Evolutionary conservation across 1,140 invertebrate genomes (phyloP).

Genomic region (Leucophenga varia): DNA sequence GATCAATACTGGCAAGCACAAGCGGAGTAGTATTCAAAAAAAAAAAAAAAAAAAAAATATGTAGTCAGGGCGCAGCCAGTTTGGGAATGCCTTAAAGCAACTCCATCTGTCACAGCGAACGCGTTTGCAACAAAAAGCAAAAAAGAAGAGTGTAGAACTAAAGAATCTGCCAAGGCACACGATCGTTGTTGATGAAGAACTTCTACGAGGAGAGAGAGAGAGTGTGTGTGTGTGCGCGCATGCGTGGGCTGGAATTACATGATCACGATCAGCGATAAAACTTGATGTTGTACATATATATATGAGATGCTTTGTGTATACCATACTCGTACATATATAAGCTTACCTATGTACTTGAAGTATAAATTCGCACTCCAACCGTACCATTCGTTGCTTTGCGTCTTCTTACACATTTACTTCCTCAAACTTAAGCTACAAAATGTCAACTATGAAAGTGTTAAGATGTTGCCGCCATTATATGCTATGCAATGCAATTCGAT

Average conservation of each 20-base stretch:
- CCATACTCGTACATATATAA: too few relatives aligned
- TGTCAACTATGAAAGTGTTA: constrained; percentile 17
- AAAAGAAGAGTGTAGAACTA: too few relatives aligned
- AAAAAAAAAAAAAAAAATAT: constrained; percentile 4
- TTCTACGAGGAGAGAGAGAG: constrained; percentile 5
- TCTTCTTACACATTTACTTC: too few relatives aligned
- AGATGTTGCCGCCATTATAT: too few relatives aligned
- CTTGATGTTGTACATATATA: constrained; percentile 53
- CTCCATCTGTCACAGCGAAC: constrained; percentile 46
- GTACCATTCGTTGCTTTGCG: too few relatives aligned
- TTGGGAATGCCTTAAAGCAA: constrained; percentile 41
- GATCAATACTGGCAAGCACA: too few relatives aligned
- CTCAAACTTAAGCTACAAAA: constrained; percentile 27
- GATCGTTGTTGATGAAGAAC: too few relatives aligned
- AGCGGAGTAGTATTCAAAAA: constrained; percentile 8
- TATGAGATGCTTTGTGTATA: too few relatives aligned
- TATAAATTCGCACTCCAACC: not conserved
- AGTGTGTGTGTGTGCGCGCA: constrained; percentile 44
- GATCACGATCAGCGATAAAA: constrained; percentile 56
- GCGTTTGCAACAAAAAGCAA: constrained; percentile 4
- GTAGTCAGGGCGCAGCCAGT: constrained; percentile 21
- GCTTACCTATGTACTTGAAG: constrained; percentile 27
- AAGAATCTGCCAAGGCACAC: too few relatives aligned
- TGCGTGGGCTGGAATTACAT: constrained; percentile 56
- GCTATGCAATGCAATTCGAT: too few relatives aligned